A percentile compares a stretch with the other conserved stretches of the same genome.
These are phyloP conservation scores for Phoxinus dragarum DNA, from an alignment of 2,797 vertebrate genomes.

Conservation along the genomic window DNA sequence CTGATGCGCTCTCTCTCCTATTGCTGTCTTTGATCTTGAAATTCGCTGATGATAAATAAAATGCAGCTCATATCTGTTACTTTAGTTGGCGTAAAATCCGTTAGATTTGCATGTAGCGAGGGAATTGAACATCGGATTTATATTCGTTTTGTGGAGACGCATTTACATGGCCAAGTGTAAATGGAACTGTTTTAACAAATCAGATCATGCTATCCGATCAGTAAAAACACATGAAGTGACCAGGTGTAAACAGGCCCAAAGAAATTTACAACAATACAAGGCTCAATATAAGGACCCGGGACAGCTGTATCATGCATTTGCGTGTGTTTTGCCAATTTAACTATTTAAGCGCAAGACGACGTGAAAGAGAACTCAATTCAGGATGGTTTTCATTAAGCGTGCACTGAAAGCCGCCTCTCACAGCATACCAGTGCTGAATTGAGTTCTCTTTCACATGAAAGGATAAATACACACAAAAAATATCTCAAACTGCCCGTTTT, in stretches of 20 bases:
- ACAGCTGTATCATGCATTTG: not conserved
- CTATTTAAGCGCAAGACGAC: not conserved
- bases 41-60: conserved; percentile 6
- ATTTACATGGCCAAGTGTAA: not conserved
- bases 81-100: not conserved
- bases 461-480: not conserved
- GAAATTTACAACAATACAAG: not conserved
- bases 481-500: not conserved
- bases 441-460: not conserved
- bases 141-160: not conserved
- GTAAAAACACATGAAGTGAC: not conserved
- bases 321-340: not conserved
- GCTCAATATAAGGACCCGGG: not conserved
- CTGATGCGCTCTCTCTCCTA: not conserved
- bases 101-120: not conserved
- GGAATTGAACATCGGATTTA: not conserved
- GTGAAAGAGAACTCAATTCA: not conserved
- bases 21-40: not conserved
- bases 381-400: not conserved
- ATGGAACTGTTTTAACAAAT: not conserved
- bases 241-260: not conserved
- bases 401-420: too few species aligned
- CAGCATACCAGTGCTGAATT: not conserved
- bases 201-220: not conserved
- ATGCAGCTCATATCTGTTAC: not conserved